Conservation (phyloP, 2,888 invertebrate species). For the Andrena minutula region DNA sequence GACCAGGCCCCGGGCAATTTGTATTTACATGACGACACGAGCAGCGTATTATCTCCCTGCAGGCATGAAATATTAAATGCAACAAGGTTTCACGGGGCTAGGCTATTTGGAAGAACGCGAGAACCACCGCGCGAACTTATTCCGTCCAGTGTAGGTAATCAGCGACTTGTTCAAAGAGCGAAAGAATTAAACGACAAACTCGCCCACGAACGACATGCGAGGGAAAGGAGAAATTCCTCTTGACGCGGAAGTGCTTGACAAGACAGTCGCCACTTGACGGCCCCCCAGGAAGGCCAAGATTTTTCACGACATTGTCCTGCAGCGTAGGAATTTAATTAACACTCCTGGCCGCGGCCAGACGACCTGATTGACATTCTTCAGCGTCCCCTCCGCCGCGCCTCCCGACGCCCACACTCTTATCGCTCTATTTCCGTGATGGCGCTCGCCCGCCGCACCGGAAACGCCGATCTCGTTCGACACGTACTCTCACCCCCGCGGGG, state of each 20-base stretch:
- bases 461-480: neutral
- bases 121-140: too few species aligned
- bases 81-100: neutral
- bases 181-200: too few species aligned
- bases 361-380: slow-evolving; percentile 36
- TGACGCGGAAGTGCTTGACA: too few species aligned
- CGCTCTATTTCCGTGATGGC: slow-evolving; percentile 23
- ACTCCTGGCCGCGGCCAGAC: neutral
- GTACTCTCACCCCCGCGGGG: neutral
- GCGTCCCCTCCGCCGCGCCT: neutral
- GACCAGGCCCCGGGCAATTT: neutral
- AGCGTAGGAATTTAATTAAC: slow-evolving; percentile 44
- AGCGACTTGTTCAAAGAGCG: too few species aligned
- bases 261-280: slow-evolving; percentile 5
- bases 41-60: neutral
- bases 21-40: slow-evolving; percentile 17
- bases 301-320: slow-evolving; percentile 11
- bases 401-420: slow-evolving; percentile 13
- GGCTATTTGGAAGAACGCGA: neutral
- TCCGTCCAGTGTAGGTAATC: too few species aligned
- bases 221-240: neutral
- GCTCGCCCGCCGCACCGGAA: neutral
- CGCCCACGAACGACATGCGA: neutral
- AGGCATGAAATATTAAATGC: slow-evolving; percentile 10
- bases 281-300: neutral